Base-by-base conservation (phyloP, 1,140 invertebrate species). In the Brachionus rotundiformis region DNA sequence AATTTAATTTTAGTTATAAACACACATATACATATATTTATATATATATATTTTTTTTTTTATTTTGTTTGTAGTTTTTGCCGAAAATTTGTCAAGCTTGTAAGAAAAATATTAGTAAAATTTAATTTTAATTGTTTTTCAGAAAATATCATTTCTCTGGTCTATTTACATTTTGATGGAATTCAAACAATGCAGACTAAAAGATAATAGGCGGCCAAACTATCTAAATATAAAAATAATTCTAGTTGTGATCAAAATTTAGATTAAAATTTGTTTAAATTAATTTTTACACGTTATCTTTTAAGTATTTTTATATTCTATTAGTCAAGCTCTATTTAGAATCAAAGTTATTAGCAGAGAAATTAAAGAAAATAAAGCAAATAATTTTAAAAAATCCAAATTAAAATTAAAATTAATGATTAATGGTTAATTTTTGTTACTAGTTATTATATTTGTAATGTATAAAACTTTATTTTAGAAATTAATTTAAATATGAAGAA, bases 251-350 rank as follows among this genome's bases (percentile, higher is more conserved):
- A 39, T 39, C 36, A 11, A 39, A 39, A 39, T 39, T 39, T 39
- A 39, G n/a, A n/a, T n/a, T n/a, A n/a, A n/a, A n/a, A n/a, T n/a
- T n/a, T n/a, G n/a, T n/a, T n/a, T n/a, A n/a, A n/a, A n/a, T n/a
- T n/a, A n/a, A n/a, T n/a, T n/a, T n/a, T n/a, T n/a, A 2, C 7
- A 39, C 5, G 7, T 39, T 39, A 2, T 2, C 19, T 54, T 54
- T 54, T 7, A 33, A 7, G 29, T 29, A 13, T 33, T 63, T 63
- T 29, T 25, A n/a, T 54, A 19, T 4, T 54, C 6, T 6, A n/a
- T 63, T 63, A 31, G 61, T 31, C 23, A 63, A 63, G 61, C 61
- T 63, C 61, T 63, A 63, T 63, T 63, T 29, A 25, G 29, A 13
- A n/a, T 0, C n/a, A n/a, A n/a, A n/a, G n/a, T n/a, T n/a, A n/a